These are phyloP conservation scores for Lithobates pipiens DNA, from an alignment of 2,797 vertebrate species.

Conservation along the genomic window DNA sequence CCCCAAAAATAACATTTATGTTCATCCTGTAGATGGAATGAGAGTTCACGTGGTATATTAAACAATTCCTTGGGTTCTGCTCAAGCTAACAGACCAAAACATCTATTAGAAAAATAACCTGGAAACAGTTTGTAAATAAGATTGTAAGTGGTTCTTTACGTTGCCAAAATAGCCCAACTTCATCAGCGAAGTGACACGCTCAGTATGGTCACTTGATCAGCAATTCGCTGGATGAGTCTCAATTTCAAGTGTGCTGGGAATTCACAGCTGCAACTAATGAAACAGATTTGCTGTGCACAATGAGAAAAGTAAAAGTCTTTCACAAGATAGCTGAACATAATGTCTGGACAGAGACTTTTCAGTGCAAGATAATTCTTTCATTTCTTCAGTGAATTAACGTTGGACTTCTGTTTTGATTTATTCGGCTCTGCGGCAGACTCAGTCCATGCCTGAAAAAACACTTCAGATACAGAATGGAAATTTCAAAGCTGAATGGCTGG, in stretches of 20 bases:
- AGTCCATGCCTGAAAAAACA: constrained; percentile 43
- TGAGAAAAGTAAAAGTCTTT: constrained; percentile 51
- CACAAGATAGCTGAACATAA: constrained; percentile 46
- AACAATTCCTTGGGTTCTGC: background rate
- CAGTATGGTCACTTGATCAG: constrained; percentile 51
- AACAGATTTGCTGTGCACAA: constrained; percentile 49
- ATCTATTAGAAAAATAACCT: constrained; percentile 17
- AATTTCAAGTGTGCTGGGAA: constrained; percentile 50
- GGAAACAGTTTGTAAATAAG: constrained; percentile 9
- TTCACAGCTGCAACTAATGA: constrained; percentile 56
- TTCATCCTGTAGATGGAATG: background rate
- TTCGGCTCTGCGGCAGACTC: constrained; percentile 14
- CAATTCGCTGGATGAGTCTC: constrained; percentile 41
- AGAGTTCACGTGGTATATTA: background rate
- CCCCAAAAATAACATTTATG: background rate
- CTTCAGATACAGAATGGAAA: constrained; percentile 42
- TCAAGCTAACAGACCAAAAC: constrained; percentile 3
- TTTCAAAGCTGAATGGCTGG: constrained; percentile 44
- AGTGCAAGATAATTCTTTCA: constrained; percentile 42
- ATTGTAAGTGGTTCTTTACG: constrained; percentile 14
- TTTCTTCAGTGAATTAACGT: constrained; percentile 39
- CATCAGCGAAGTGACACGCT: constrained; percentile 36
- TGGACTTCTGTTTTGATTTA: constrained; percentile 50
- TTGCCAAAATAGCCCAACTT: constrained; percentile 21
- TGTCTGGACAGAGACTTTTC: constrained; percentile 51